Evolutionary conservation across 2,797 vertebrate species (phyloP), one percentile per base, ranked within the genome.

Genomic region (Myotis findleyi): DNA sequence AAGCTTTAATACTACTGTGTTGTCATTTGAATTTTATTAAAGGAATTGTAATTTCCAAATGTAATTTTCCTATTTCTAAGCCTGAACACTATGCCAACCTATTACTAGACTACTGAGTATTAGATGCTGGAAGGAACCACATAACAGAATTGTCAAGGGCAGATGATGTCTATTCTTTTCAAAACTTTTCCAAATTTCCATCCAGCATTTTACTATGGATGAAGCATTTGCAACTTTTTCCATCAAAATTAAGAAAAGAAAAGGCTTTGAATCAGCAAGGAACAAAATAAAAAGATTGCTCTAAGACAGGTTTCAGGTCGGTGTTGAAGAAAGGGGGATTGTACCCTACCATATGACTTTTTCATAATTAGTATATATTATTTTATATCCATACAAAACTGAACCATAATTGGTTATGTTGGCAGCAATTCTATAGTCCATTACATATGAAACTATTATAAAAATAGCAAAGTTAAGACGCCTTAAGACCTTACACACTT

Each of bases 221-320:
- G 57, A 91, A 87, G 21, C 36, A 83, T 21, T 30, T 88, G 30
- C 49, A 89, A 87, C 64, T 86, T 91, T 90, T 5, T 41, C 55
- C 38, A 82, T 53, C 21, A 94, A 93, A 94, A 81, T 81, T 75
- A 94, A 95, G 66, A 79, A 93, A 93, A 79, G 81, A 8, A 44
- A 85, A 94, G 68, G 73, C 44, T 95, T 89, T 93, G 84, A 94
- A 53, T 71, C 44, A 83, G 51, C 69, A 87, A 90, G 57, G 27
- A 82, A 83, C 87, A 68, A 83, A 92, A 83, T 89, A 53, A 36
- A 89, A 93, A 91, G 27, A 68, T 27, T 83, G 23, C 44, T 25
- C 47, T 82, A 41, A 4, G 3, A 6, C 18, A 79, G 89, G 41
- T 53, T 94, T 49, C 27, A 83, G 87, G 57, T 66, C 1, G 3